Evolutionary conservation across 2,888 invertebrate species (phyloP).

Genomic region (Trisateles emortualis): DNA sequence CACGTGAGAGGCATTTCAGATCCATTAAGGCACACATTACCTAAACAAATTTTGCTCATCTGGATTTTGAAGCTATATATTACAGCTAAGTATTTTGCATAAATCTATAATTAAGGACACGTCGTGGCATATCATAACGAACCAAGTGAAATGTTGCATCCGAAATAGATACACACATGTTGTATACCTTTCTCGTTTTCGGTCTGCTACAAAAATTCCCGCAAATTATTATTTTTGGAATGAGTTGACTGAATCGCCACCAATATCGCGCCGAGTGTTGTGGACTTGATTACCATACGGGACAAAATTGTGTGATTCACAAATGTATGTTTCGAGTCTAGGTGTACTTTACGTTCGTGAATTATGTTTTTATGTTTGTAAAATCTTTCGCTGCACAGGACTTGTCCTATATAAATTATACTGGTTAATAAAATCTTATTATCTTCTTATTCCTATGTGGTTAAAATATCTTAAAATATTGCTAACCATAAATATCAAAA

Average conservation of each 20-base stretch:
- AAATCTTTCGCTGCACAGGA: too few species aligned
- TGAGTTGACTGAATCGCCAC: neutral
- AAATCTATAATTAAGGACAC: constrained; percentile 41
- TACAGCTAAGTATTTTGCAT: constrained; percentile 32
- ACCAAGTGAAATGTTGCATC: constrained; percentile 41
- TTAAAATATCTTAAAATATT: neutral
- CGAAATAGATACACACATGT: constrained; percentile 18
- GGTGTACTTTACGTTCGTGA: too few species aligned
- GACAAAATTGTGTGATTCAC: too few species aligned
- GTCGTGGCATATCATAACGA: constrained; percentile 27
- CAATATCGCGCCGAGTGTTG: too few species aligned
- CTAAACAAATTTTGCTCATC: constrained; percentile 26
- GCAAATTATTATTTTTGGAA: constrained; percentile 16
- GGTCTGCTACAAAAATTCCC: constrained; percentile 20
- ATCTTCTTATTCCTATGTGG: neutral
- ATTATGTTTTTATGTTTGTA: too few species aligned
- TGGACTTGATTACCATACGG: too few species aligned
- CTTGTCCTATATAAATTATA: too few species aligned
- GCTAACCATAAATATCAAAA: neutral
- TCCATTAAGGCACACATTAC: constrained; percentile 27
- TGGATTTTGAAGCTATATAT: constrained; percentile 31
- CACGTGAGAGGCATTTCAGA: constrained; percentile 19
- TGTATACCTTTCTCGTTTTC: constrained; percentile 37
- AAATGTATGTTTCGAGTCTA: too few species aligned
- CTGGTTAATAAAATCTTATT: neutral